Percentiles rank a stretch among this genome's conserved stretches.
These are phyloP conservation scores for Pangasius krempfi DNA, from an alignment of 2,797 vertebrate species.

Conservation along the genomic window DNA sequence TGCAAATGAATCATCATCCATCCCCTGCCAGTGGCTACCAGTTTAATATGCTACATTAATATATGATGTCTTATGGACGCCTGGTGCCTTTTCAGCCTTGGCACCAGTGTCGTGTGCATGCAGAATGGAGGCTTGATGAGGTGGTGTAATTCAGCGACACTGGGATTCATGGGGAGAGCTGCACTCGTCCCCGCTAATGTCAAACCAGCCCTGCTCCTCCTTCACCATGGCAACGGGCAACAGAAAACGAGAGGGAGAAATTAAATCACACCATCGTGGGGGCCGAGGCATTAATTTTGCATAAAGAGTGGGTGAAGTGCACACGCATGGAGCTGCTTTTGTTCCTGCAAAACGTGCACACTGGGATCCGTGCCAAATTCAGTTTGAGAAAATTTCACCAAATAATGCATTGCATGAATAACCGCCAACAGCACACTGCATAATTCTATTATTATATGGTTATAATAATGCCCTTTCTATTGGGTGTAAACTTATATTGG, in stretches of 20 bases:
- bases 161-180: constrained; percentile 56
- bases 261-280: constrained; percentile 60
- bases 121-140: constrained; percentile 53
- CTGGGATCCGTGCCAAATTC: background rate
- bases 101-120: constrained; percentile 51
- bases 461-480: background rate
- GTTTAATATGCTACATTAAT: constrained; percentile 40
- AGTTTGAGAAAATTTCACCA: constrained; percentile 1
- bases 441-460: constrained; percentile 2
- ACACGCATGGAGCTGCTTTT: constrained; percentile 65
- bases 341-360: constrained; percentile 47
- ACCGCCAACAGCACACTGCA: background rate
- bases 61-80: constrained; percentile 38
- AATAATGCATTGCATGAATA: constrained; percentile 9
- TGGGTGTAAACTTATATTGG: background rate
- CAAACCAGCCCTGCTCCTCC: constrained; percentile 64
- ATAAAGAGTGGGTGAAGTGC: constrained; percentile 58
- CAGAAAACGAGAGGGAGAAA: constrained; percentile 57
- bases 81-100: constrained; percentile 37
- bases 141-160: constrained; percentile 54
- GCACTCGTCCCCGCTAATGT: constrained; percentile 75
- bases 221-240: constrained; percentile 72
- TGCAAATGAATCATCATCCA: constrained; percentile 21
- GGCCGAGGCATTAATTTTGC: constrained; percentile 74
- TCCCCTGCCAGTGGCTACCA: background rate